Base-by-base conservation (phyloP, 2,113 vertebrate genomes). In the Amblyopsis rosae region DNA sequence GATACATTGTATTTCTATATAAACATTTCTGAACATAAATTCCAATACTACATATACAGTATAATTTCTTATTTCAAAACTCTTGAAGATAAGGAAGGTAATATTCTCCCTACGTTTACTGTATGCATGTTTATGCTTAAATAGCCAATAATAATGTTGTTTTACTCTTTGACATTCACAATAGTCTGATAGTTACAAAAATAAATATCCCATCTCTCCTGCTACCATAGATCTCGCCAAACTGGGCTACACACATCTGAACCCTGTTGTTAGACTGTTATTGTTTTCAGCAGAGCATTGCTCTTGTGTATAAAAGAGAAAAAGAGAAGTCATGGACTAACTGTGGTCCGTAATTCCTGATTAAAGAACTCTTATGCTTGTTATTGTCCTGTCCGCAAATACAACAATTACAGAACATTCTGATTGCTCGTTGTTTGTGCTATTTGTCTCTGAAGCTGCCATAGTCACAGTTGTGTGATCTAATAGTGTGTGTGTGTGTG, bases 321-420 rank as follows among this genome's bases (percentile, higher is more conserved):
- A 56, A 35, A 1, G 51, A 54, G 6, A 51, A 48, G 46, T 49
- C 3, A 19, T 17, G 59, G 26, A 73, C 75, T 80, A 79, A 76
- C 73, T 85, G 84, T 87, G 84, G 87, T 80, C 59, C 51, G n/a
- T 12, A 55, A 50, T 55, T 55, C 62, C 67, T 84, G 83, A 88
- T 85, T 87, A 77, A 87, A 84, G 82, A 73, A 67, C 72, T 19
- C 33, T 63, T 32, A 2, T 75, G 71, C 72, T 85, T 75, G 61
- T 85, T 77, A 79, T 85, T 59, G 65, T 26, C 26, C 61, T 69
- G 65, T 86, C 72, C 63, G 26, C 57, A 50, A 16, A 60, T 9
- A 26, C 15, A 26, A 47, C 16, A 26, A 74, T 71, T 76, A 72
- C 58, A 59, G 62, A 58, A 72, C n/a, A 55, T 56, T 12, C 62